A percentile compares a stretch with the other conserved stretches of the same genome.
Evolutionary conservation across 2,888 invertebrate species (phyloP).

Genomic region (Nomada lathburiana): DNA sequence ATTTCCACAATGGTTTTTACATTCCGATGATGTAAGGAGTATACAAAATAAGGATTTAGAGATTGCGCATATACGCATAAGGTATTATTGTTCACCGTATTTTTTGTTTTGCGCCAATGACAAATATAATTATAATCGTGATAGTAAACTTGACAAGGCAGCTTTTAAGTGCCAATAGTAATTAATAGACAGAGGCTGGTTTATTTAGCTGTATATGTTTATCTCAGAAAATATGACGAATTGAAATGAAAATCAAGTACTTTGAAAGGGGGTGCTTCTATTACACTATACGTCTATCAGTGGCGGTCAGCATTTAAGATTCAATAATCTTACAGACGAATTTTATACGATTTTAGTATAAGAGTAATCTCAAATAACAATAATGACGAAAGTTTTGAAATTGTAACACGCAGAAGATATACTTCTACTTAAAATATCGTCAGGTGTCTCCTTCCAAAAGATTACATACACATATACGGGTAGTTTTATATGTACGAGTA

Average conservation of each 20-base stretch:
- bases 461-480: no score
- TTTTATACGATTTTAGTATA: no score
- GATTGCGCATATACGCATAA: not conserved
- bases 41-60: slow-evolving; percentile 4
- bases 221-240: not conserved
- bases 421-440: no score
- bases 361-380: not conserved
- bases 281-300: not conserved
- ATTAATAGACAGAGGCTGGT: slow-evolving; percentile 5
- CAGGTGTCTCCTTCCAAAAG: no score
- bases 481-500: no score
- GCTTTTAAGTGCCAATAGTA: slow-evolving; percentile 39
- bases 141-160: slow-evolving; percentile 32
- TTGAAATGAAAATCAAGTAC: not conserved
- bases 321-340: not conserved
- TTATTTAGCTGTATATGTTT: not conserved
- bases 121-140: slow-evolving; percentile 3
- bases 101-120: slow-evolving; percentile 15
- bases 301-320: not conserved
- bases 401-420: not conserved
- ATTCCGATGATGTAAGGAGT: not conserved
- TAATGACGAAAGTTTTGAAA: not conserved
- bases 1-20: slow-evolving; percentile 10
- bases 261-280: not conserved
- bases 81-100: slow-evolving; percentile 1